phyloP scores from a whole-genome alignment of 2,797 vertebrate genomes.

The Neopelma chrysocephalum region DNA sequence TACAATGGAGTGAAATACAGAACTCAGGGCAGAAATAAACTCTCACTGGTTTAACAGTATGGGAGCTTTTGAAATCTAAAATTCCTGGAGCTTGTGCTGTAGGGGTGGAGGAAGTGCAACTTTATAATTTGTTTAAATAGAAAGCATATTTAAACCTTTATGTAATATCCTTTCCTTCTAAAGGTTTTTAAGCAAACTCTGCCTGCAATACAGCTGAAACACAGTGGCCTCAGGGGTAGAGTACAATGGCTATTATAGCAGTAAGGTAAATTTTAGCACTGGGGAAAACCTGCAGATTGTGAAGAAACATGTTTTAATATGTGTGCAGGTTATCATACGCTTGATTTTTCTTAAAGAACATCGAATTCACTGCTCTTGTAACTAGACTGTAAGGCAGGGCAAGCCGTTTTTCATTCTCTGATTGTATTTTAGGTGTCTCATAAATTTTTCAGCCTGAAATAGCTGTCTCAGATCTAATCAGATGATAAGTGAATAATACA shows the following conservation, averaged over 20 bases:
- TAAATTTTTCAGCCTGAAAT: background rate
- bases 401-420: background rate
- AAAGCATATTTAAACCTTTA: slow-evolving; percentile 12
- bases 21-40: background rate
- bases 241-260: background rate
- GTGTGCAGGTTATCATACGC: background rate
- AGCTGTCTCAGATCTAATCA: background rate
- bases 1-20: background rate
- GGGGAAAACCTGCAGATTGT: background rate
- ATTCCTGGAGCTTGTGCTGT: background rate
- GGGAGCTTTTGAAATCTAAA: background rate
- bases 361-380: background rate
- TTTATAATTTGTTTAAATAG: slow-evolving; percentile 30
- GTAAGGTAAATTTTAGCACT: background rate
- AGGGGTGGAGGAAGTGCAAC: background rate
- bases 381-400: background rate
- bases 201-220: background rate
- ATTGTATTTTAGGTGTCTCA: background rate
- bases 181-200: background rate
- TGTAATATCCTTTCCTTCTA: slow-evolving; percentile 28
- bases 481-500: background rate
- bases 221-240: background rate
- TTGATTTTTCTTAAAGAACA: background rate
- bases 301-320: background rate
- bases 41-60: background rate